Base-by-base conservation (phyloP, 2,888 invertebrate genomes). In the Drosophila birchii region DNA sequence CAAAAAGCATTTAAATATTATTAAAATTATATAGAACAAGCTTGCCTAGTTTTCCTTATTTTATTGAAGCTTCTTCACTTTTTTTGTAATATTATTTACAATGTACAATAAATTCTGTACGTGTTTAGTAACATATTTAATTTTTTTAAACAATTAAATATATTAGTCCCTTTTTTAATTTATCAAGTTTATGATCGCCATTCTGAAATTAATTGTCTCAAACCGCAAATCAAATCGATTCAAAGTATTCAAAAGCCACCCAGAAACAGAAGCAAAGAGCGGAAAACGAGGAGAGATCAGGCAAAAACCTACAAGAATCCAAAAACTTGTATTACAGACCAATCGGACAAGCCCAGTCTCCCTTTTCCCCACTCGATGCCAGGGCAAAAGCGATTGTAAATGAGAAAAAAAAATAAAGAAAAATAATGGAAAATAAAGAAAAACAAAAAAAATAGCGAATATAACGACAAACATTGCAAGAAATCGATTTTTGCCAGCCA, bases 311-410 rank as follows among this genome's bases (percentile, higher is more conserved):
- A 69, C 49, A 68, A 68, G 69, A 78, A 57, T 36, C 64, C 32
- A 43, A 61, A 66, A 66, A 56, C 26, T 74, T 55, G 58, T 20
- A 77, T 59, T 70, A 68, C 62, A 71, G 74, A 75, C 84, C 84
- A 84, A 87, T 84, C 82, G 78, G 73, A 80, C 67, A 54, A 66
- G 55, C 51, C 60, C 69, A 55, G 60, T 34, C 45, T 49, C 47
- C 60, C 11, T 20, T 16, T 20, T 34, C 49, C 61, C 34, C 61
- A 34, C 66, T 45, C 12, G 26, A 18, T 34, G 20, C 45, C 29
- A 5, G 26, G 20, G 34, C 29, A 71, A 69, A 75, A 81, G 36
- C 76, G 81, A 78, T 78, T 86, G 81, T 86, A 81, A 86, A 76
- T 66, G 55, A 70, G 60, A 53, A 57, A 72, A 67, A 70, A 26